Conservation (phyloP, 1,140 invertebrate species). For the Aphelenchoides fujianensis region DNA sequence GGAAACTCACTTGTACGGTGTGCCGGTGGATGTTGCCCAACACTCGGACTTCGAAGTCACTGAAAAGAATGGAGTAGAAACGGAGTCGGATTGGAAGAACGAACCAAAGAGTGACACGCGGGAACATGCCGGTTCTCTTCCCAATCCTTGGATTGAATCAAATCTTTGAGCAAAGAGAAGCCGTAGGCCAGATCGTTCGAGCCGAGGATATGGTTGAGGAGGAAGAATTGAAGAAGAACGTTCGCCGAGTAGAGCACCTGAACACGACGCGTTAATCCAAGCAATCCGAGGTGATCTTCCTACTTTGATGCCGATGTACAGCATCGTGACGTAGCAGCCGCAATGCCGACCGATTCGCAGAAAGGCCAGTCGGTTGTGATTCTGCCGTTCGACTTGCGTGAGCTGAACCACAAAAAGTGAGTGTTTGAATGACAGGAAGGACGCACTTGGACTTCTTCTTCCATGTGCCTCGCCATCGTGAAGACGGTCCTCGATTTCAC, state of each 20-base stretch:
- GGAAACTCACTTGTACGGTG: slow-evolving; percentile 60
- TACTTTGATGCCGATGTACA: slow-evolving; percentile 62
- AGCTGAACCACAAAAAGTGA: slow-evolving; percentile 46
- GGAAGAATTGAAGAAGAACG: slow-evolving; percentile 60
- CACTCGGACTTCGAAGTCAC: slow-evolving; percentile 56
- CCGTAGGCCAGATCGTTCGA: slow-evolving; percentile 60
- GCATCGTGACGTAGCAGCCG: slow-evolving; percentile 61
- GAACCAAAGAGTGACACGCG: slow-evolving; percentile 56
- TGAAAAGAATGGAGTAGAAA: slow-evolving; percentile 1
- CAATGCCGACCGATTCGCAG: slow-evolving; percentile 55
- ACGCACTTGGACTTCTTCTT: slow-evolving; percentile 60
- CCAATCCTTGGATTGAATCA: slow-evolving; percentile 61
- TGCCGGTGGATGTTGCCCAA: slow-evolving; percentile 61
- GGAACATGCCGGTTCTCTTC: slow-evolving; percentile 62
- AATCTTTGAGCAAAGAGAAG: slow-evolving; percentile 57
- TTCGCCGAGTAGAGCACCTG: slow-evolving; percentile 61
- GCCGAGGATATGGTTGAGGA: slow-evolving; percentile 61
- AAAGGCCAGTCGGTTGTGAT: slow-evolving; percentile 48
- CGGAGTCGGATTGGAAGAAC: not conserved
- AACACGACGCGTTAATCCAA: slow-evolving; percentile 20
- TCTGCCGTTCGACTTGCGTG: slow-evolving; percentile 57
- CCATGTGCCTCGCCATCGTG: slow-evolving; percentile 62
- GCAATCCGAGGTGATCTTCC: not conserved
- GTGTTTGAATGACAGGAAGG: not conserved
- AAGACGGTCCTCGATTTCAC: slow-evolving; percentile 60